Conservation (phyloP, 1,140 invertebrate species). For the Bombus impatiens region DNA sequence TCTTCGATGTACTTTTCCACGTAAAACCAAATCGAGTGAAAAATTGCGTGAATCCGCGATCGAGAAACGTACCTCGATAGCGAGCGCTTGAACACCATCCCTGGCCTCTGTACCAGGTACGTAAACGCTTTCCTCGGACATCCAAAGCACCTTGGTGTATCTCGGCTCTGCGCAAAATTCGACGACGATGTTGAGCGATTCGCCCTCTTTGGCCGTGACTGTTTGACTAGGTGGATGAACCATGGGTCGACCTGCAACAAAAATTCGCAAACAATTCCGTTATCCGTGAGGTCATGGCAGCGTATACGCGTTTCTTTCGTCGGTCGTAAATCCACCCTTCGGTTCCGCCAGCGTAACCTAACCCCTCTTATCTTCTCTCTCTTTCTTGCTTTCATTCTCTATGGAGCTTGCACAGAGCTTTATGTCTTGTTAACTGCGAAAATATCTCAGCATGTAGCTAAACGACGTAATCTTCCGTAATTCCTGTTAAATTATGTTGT, state of each 20-base stretch:
- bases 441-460: conserved; percentile 48
- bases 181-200: conserved; percentile 81
- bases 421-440: conserved; percentile 51
- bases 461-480: conserved; percentile 12
- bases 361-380: not conserved
- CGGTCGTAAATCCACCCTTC: conserved; percentile 43
- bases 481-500: conserved; percentile 32
- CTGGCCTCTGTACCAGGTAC: conserved; percentile 81
- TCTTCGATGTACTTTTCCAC: too few species aligned
- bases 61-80: conserved; percentile 81
- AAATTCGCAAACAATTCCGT: conserved; percentile 52
- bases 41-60: not conserved
- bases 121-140: conserved; percentile 83
- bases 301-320: not conserved
- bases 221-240: conserved; percentile 83
- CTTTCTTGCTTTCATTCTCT: not conserved
- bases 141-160: conserved; percentile 84
- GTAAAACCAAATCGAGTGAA: not conserved
- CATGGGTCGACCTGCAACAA: conserved; percentile 83
- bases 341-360: not conserved
- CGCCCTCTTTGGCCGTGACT: conserved; percentile 83
- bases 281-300: conserved; percentile 21
- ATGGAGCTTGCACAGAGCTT: conserved; percentile 35
- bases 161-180: conserved; percentile 85
- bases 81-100: conserved; percentile 82